phyloP scores from a whole-genome alignment of 2,113 vertebrate genomes.

The Micromys minutus region DNA sequence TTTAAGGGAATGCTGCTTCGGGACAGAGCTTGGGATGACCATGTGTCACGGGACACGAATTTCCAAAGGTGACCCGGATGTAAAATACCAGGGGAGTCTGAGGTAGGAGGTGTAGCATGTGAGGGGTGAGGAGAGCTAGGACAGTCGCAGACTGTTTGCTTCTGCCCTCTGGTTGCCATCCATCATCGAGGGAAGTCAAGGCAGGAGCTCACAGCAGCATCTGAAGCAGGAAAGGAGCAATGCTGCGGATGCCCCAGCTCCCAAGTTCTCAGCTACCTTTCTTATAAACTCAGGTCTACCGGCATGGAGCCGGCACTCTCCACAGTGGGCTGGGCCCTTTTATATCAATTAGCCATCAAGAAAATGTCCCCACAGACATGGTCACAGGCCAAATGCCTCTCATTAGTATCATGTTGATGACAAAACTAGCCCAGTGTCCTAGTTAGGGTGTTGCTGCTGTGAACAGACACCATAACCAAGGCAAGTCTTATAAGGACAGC shows the following conservation, averaged over 20 bases:
- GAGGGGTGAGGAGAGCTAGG: too few species aligned
- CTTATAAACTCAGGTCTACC: not conserved
- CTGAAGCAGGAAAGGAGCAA: too few species aligned
- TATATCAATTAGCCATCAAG: not conserved
- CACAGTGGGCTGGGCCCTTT: not conserved
- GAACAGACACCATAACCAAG: too few species aligned
- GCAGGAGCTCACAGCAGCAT: not conserved
- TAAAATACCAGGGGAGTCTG: not conserved
- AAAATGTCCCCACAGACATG: not conserved
- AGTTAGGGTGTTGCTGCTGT: too few species aligned
- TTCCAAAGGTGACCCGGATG: not conserved
- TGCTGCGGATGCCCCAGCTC: too few species aligned
- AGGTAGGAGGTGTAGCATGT: not conserved
- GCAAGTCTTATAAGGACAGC: too few species aligned
- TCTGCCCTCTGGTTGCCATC: not conserved
- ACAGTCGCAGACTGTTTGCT: not conserved
- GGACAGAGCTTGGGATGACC: not conserved
- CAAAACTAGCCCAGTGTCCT: not conserved
- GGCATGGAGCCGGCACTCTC: not conserved
- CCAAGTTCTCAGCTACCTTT: not conserved
- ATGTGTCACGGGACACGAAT: not conserved
- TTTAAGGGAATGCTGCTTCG: not conserved
- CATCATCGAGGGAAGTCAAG: not conserved
- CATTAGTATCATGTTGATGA: not conserved
- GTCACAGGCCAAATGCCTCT: not conserved